Percentiles rank a stretch among this genome's conserved stretches.
Evolutionary conservation across 2,797 vertebrate species (phyloP).

Genomic region (Coilia nasus): DNA sequence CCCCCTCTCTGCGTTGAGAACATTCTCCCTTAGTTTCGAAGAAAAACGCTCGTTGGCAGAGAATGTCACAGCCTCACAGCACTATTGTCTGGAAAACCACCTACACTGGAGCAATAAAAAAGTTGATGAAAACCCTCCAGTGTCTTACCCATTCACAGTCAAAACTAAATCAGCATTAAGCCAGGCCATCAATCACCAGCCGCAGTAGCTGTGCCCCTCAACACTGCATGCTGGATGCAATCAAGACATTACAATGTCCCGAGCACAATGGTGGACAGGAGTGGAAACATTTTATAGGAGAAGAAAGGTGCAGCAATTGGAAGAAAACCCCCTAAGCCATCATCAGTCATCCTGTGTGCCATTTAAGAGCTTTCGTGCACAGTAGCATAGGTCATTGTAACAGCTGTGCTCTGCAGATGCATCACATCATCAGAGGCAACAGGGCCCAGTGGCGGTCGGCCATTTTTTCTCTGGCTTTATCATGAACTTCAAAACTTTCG

Average conservation of each 20-base stretch:
- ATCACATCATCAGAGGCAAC: constrained; percentile 35
- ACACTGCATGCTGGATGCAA: background rate
- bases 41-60: background rate
- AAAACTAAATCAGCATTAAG: constrained; percentile 6
- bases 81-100: constrained; percentile 21
- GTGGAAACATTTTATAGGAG: constrained; percentile 20
- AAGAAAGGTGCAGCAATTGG: background rate
- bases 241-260: background rate
- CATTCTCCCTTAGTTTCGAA: constrained; percentile 33
- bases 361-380: constrained; percentile 48
- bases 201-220: background rate
- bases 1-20: background rate
- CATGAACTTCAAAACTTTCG: constrained; percentile 3
- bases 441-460: constrained; percentile 44
- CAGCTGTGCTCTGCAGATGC: constrained; percentile 37
- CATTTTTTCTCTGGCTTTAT: constrained; percentile 32
- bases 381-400: constrained; percentile 48
- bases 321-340: constrained; percentile 50
- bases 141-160: background rate
- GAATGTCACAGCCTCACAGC: background rate
- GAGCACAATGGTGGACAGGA: background rate
- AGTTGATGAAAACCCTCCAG: constrained; percentile 17
- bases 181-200: background rate
- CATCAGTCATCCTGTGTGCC: constrained; percentile 47
- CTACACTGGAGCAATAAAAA: constrained; percentile 12